These are phyloP conservation scores for Folsomia candida DNA, from an alignment of 2,888 invertebrate species.

Conservation along the genomic window DNA sequence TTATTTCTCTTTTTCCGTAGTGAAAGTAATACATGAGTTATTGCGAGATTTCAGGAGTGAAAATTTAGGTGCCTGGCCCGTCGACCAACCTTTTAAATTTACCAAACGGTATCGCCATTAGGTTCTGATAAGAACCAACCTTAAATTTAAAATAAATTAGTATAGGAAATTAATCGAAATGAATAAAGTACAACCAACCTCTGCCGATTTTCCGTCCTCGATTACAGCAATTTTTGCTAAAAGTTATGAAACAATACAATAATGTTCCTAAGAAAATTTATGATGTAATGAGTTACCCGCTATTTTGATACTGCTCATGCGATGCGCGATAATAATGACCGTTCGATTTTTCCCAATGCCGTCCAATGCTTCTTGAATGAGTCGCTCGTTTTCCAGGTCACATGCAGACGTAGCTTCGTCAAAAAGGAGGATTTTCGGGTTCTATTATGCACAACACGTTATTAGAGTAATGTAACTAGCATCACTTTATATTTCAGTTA, in stretches of 20 bases:
- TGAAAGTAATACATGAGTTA: too few species aligned
- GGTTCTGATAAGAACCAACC: constrained; percentile 71
- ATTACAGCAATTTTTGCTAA: constrained; percentile 79
- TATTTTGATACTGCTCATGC: constrained; percentile 86
- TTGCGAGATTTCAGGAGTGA: too few species aligned
- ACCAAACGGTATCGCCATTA: constrained; percentile 69
- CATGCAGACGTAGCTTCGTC: constrained; percentile 93
- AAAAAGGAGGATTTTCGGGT: constrained; percentile 85
- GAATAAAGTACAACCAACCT: too few species aligned
- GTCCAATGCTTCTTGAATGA: constrained; percentile 85
- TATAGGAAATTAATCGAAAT: too few species aligned
- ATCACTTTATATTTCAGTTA: too few species aligned
- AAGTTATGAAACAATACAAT: too few species aligned
- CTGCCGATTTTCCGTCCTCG: constrained; percentile 73
- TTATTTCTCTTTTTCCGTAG: too few species aligned
- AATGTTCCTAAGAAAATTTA: too few species aligned
- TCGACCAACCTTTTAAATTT: constrained; percentile 25
- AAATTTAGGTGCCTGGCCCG: too few species aligned
- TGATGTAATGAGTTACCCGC: too few species aligned
- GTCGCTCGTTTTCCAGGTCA: constrained; percentile 83
- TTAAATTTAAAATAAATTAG: too few species aligned
- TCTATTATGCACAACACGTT: too few species aligned
- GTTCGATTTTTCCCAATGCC: constrained; percentile 78
- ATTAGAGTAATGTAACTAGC: background rate
- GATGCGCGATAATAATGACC: constrained; percentile 88